Percentiles rank a stretch among this genome's conserved stretches.
Evolutionary conservation across 2,113 vertebrate genomes (phyloP).

Genomic region (Ardeotis arabs): DNA sequence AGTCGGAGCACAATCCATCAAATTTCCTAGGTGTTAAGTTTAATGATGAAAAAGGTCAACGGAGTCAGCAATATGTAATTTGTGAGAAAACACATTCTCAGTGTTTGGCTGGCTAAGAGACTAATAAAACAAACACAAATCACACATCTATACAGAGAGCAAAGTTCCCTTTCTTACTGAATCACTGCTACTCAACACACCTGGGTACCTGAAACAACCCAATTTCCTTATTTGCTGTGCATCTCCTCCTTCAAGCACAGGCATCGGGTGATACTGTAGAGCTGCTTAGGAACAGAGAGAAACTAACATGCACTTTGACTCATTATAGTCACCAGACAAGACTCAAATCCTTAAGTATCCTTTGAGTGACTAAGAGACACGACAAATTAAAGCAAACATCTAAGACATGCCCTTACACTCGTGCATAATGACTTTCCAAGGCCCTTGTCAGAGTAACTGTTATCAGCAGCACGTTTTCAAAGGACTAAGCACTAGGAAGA

Average conservation of each 20-base stretch:
- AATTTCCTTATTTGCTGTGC: not conserved
- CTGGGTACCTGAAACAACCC: not conserved
- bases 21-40: not conserved
- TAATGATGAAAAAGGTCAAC: not conserved
- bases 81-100: not conserved
- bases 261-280: not conserved
- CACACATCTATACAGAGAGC: not conserved
- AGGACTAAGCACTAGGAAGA: not conserved
- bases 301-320: not conserved
- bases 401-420: not conserved
- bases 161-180: not conserved
- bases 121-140: not conserved
- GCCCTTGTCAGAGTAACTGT: not conserved
- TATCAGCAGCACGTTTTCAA: not conserved
- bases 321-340: not conserved
- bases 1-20: not conserved
- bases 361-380: not conserved
- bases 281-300: not conserved
- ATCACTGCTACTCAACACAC: not conserved
- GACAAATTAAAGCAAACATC: not conserved
- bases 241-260: not conserved
- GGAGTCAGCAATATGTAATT: not conserved
- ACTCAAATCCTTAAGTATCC: not conserved
- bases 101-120: not conserved
- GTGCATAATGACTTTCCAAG: not conserved